Evolutionary conservation across 2,797 vertebrate genomes (phyloP), one percentile per base, ranked within the genome.

Genomic region (Aselliscus stoliczkanus): DNA sequence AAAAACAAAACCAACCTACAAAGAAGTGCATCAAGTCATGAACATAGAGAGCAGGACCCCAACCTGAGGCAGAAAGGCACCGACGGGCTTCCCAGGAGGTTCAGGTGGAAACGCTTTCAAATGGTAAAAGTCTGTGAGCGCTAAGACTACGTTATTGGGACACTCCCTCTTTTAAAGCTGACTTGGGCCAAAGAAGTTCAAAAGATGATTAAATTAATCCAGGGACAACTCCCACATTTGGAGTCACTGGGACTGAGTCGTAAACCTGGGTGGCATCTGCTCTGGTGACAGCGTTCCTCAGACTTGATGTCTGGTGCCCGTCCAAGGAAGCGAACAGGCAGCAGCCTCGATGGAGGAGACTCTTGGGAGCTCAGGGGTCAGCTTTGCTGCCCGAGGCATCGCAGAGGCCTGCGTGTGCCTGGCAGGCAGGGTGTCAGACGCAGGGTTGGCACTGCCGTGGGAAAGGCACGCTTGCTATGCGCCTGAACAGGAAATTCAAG

Each of bases 401-500:
- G 8, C 14, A 6, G 47, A 65, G n/a, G 14, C 58, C 34, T 4
- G 44, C 25, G 84, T 0, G 0, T 37, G 54, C 39, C 75, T 4
- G 52, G 62, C 65, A 39, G 77, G 69, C 84, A 20, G n/a, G 34
- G 42, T 4, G 1, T 20, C 69, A 31, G 54, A 65, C 0, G 0
- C 39, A 15, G 83, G 20, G 79, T 73, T 69, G 47, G 72, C 37
- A 31, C 58, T 20, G 23, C 31, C 47, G 37, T 0, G 8, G 64
- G 42, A 64, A 73, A 80, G 39, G 47, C 72, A 75, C 0, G 9
- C 27, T n/a, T 10, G 4, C 62, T 37, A 15, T 7, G 69, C n/a
- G 44, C 25, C 11, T 2, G 9, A n/a, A 80, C 0, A 1, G 2
- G 76, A 29, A 0, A 14, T 14, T 2, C 47, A 64, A 31, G 9